A percentile compares a stretch with the other conserved stretches of the same genome.
These are phyloP conservation scores for Himantopus leucocephalus DNA, from an alignment of 2,113 vertebrate genomes.

Conservation along the genomic window DNA sequence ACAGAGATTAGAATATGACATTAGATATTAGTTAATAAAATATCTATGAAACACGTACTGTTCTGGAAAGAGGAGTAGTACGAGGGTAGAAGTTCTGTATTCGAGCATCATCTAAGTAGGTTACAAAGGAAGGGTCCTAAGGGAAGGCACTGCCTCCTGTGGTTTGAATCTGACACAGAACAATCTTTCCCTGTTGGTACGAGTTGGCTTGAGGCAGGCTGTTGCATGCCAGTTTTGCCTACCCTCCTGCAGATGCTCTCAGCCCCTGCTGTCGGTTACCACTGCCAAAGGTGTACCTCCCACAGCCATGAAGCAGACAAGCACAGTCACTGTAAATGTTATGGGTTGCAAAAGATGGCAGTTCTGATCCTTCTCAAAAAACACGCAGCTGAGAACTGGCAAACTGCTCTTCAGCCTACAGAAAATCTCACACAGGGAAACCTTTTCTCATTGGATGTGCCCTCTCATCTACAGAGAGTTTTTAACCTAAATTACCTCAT, in stretches of 20 bases:
- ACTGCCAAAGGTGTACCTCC: conserved; percentile 7
- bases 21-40: background rate
- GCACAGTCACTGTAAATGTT: conserved; percentile 19
- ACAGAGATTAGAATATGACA: background rate
- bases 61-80: background rate
- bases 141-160: background rate
- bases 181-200: background rate
- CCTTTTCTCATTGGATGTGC: background rate
- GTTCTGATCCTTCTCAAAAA: conserved; percentile 3
- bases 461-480: background rate
- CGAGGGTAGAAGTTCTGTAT: background rate
- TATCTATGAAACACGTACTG: background rate
- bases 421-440: background rate
- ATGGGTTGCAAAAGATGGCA: conserved; percentile 23
- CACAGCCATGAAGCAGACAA: background rate
- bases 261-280: background rate
- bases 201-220: background rate
- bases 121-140: background rate
- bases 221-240: background rate
- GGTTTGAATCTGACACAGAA: background rate
- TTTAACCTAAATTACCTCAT: background rate
- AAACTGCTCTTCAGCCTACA: conserved; percentile 8
- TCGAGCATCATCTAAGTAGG: background rate
- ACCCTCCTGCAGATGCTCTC: conserved; percentile 5
- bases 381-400: conserved; percentile 25